Base-by-base conservation (phyloP, 1,140 invertebrate species). In the Propsilocerus akamusi region DNA sequence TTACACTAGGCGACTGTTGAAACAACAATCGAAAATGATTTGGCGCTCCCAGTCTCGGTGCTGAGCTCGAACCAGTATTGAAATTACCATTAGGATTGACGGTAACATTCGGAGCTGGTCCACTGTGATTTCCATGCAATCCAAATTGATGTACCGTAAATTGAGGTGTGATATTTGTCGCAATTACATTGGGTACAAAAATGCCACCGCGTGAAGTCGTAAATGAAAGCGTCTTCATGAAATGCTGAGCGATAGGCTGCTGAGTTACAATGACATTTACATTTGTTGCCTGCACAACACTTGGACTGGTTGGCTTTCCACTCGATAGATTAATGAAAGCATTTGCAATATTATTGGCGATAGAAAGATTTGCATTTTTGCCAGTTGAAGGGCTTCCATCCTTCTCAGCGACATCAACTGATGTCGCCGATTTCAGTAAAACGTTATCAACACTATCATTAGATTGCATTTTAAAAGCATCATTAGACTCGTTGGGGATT, bases 81-180 rank as follows among this genome's bases (percentile, higher is more conserved):
- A 51, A 51, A 17, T 23, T 26, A 11, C 50, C 50, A 48, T 51
- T 51, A 7, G 50, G 26, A 47, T 49, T 49, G 53, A 74, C 73
- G 53, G 72, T 75, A 46, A 74, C 73, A 63, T 74, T 74, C 54
- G 73, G 72, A 53, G 72, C 72, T 51, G 66, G 64, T 26, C 63
- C 61, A 25, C 53, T 54, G 34, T 57, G 59, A 52, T 65, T 61
- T 5, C 26, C 24, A 17, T 41, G 41, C 7, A 51, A 23, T 14
- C 48, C 48, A 37, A 28, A 49, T 24, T 32, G 48, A 49, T 49
- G 48, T 2, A 49, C 28, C n/a, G 28, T 49, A 37, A 49, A 49
- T 37, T 49, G 48, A 24, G 48, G 30, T 34, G 30, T 24, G 6
- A 37, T 23, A 49, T 49, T 49, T 32, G 48, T 49, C 6, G 48